Base-by-base conservation (phyloP, 2,113 vertebrate genomes). In the Polypterus bichir region DNA sequence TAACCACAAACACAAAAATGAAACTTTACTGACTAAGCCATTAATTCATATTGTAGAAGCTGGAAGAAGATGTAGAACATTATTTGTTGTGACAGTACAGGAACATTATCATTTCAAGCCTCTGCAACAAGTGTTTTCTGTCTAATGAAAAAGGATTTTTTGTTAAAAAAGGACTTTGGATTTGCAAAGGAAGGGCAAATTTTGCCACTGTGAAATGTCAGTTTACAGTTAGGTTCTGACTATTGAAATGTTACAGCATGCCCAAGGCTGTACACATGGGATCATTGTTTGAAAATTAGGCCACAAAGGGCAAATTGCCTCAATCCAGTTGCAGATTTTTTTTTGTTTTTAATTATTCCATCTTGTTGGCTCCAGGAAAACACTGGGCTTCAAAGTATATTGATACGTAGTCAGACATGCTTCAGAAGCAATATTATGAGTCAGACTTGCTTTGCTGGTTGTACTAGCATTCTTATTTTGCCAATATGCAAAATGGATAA, bases 41-140 rank as follows among this genome's bases (percentile, higher is more conserved):
- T 27, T 27, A 27, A 27, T 27, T 68, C 55, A 67, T 44, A 53
- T 57, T 10, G 4, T 0, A 3, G 8, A 49, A 62, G 61, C 44
- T 5, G 5, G 27, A n/a, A 54, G 47, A 49, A 48, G 48, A 59
- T 57, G 56, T 55, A 48, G 58, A 9, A 62, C 59, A 10, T 53
- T 4, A 27, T n/a, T 60, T 52, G 59, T 58, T n/a, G 45, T 57
- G 60, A 64, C 64, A 59, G 58, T 54, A 61, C 59, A 45, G 56
- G 62, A 62, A 45, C 8, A 54, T 62, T 57, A 62, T 66, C 68
- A 68, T 70, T 70, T 70, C 66, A 64, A 62, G 27, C 44, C 47
- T 44, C 68, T 47, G 54, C 46, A 10, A 54, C 46, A 62, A 63
- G 54, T 60, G 44, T 59, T 48, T 64, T 70, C 68, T 27, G 27